These are phyloP conservation scores for Lepus europaeus DNA, from an alignment of 2,113 vertebrate species.

Conservation along the genomic window DNA sequence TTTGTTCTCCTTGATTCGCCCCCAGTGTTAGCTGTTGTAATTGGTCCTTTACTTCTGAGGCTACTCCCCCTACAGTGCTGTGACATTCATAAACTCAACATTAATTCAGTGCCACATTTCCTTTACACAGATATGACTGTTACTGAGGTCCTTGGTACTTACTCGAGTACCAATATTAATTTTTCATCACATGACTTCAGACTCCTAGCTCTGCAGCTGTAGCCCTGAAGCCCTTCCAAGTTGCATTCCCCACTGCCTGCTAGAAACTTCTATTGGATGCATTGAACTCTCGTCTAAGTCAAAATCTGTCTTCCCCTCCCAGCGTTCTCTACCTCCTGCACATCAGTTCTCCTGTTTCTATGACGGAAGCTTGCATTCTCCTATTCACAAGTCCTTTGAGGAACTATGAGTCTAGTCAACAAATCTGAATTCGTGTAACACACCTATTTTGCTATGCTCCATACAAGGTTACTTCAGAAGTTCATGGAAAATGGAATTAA, in stretches of 20 bases:
- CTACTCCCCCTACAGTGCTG: neutral
- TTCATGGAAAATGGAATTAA: too few species aligned
- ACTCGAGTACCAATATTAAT: neutral
- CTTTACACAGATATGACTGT: neutral
- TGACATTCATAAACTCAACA: neutral
- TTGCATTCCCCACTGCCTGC: neutral
- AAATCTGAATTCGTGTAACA: neutral
- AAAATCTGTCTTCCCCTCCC: neutral
- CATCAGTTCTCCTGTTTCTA: neutral
- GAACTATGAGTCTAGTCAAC: conserved; percentile 20
- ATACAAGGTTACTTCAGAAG: neutral
- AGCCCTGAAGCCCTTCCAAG: neutral
- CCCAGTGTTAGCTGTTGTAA: neutral
- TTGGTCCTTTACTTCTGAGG: neutral
- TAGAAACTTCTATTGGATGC: neutral
- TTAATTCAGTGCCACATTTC: neutral
- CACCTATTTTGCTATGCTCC: neutral
- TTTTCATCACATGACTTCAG: neutral
- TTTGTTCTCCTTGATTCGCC: conserved; percentile 25
- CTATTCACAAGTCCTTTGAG: neutral
- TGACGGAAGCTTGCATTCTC: neutral
- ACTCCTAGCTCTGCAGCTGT: neutral
- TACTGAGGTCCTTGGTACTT: neutral
- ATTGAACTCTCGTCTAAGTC: neutral
- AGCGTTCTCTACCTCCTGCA: neutral